Evolutionary conservation across 2,113 vertebrate genomes (phyloP).

Genomic region (Gulo gulo): DNA sequence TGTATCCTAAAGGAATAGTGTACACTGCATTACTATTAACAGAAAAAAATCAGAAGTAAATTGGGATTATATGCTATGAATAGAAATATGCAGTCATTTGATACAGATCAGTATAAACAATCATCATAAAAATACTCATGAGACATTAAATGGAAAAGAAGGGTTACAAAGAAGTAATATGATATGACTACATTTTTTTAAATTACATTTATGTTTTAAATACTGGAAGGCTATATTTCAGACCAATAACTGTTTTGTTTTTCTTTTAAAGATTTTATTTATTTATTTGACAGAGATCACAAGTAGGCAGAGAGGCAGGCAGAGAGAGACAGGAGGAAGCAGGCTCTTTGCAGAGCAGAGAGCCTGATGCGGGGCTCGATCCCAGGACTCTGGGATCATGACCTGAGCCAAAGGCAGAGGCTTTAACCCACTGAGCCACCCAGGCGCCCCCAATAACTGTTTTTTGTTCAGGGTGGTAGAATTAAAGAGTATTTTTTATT

Average conservation of each 20-base stretch:
- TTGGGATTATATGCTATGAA: background rate
- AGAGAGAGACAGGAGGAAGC: too few species aligned
- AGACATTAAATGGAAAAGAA: background rate
- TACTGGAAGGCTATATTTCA: background rate
- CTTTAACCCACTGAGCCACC: too few species aligned
- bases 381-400: too few species aligned
- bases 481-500: background rate
- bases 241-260: background rate
- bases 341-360: too few species aligned
- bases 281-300: too few species aligned
- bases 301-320: too few species aligned
- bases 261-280: too few species aligned
- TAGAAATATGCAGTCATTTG: background rate
- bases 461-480: background rate
- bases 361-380: too few species aligned
- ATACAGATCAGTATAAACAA: background rate
- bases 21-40: background rate
- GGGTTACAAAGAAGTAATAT: background rate
- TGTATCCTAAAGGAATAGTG: background rate
- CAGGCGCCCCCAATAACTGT: background rate
- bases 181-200: background rate
- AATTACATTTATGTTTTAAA: background rate
- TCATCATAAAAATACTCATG: background rate
- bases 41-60: background rate
- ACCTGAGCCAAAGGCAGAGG: too few species aligned